Base-by-base conservation (phyloP, 2,888 invertebrate species). In the Tenthredo notha region DNA sequence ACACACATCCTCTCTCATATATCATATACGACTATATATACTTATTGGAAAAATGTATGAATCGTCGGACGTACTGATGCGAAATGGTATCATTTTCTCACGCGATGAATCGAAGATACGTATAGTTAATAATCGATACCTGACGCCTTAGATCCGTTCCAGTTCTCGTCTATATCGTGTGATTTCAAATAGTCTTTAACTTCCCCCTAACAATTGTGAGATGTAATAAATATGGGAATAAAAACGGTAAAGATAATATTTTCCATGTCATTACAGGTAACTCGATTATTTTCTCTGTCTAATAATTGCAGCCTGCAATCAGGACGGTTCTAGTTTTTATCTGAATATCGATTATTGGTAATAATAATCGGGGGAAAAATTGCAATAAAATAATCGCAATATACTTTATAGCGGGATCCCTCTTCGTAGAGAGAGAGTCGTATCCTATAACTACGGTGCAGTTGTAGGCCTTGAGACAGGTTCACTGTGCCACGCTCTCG, bases 401-500 rank as follows among this genome's bases (percentile, higher is more conserved):
- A 4, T 12, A 21, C 15, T 25, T n/a, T 21, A 6, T n/a, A 33
- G 18, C 50, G 18, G 54, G 77, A 29, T 77, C 77, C 50, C 33
- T 54, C 54, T 77, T 40, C 29, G 33, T 33, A 33, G 7, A 77
- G 50, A 77, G 50, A 54, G 77, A 67, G 29, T 15, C 29, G 15
- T 25, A 15, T 18, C 37, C 33, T 33, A 33, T 4, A 33, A 4
- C 47, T 3, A 75, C 9, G 43, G 21, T 74, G 37, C 77, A n/a
- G 50, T 54, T 18, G 77, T 18, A 77, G 77, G 47, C 77, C 77
- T 77, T 77, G 77, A 77, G 54, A 15, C 50, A 77, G 77, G 40
- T n/a, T 43, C 50, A 33, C 33, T 77, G 50, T 77, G 77, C 77
- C 77, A 77, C 18, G 54, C 50, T 77, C 77, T 54, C 77, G 77